Evolutionary conservation across 2,113 vertebrate genomes (phyloP), one percentile per base, ranked within the genome.

Genomic region (Gallinago media): DNA sequence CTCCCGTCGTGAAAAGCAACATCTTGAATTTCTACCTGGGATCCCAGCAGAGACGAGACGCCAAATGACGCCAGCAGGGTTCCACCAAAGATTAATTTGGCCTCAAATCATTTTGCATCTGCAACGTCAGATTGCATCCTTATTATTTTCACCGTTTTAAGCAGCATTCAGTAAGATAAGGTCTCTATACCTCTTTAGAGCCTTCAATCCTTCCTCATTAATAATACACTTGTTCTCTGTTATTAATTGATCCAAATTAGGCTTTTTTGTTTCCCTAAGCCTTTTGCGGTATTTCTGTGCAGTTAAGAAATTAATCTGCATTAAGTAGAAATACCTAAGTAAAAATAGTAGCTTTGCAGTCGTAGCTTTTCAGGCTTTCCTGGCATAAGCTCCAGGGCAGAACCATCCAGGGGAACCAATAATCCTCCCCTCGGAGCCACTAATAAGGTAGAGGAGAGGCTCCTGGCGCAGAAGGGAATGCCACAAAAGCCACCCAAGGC

Each of bases 241-340:
- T 93, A 89, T 90, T 85, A 95, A 90, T 93, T 83, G 36, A 92
- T 93, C 82, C 34, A 77, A 83, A 77, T 71, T 54, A 88, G 32
- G n/a, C 70, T 66, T 74, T 95, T 95, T 71, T 85, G 58, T 86
- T 91, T 89, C 77, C 85, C 58, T 58, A 34, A 92, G 86, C 84
- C 77, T 94, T 96, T 87, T 84, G 70, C 75, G 70, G 34, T 62
- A 54, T 95, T 95, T 88, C 67, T 92, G 72, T 71, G 73, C 85
- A 10, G 63, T 25, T 42, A 65, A 87, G 85, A 85, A 92, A 90
- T 93, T 90, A 94, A 92, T 93, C 90, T 86, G 72, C 63, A 4
- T 59, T 70, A 77, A 88, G 59, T 1, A 73, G 59, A 62, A 83
- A 83, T 79, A 66, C 42, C 62, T 18, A n/a, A 66, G 55, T 79